Evolutionary conservation across 2,888 invertebrate genomes (phyloP).

Genomic region (Cecidostiba fungosa): DNA sequence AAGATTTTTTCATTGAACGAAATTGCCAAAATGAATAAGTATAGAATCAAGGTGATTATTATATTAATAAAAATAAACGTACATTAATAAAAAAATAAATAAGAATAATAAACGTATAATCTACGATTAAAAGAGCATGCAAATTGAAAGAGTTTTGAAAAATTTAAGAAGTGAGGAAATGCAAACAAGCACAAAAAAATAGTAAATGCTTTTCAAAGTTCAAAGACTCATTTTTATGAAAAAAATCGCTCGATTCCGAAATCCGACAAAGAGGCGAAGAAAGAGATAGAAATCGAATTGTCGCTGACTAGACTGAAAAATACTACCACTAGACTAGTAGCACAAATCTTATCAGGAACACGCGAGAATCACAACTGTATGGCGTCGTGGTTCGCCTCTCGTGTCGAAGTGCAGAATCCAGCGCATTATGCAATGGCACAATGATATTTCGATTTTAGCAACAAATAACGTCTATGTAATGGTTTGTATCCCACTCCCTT

Average conservation of each 20-base stretch:
- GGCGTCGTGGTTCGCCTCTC: slow-evolving; percentile 20
- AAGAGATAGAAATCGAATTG: background rate
- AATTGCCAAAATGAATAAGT: background rate
- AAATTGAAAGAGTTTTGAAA: too few relatives aligned
- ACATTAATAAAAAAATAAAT: background rate
- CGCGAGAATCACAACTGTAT: slow-evolving; percentile 22
- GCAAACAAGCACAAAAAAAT: too few relatives aligned
- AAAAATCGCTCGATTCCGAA: slow-evolving; percentile 25
- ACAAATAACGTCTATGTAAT: slow-evolving; percentile 24
- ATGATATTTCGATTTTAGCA: slow-evolving; percentile 48
- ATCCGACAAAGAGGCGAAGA: slow-evolving; percentile 20
- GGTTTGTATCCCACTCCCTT: slow-evolving; percentile 13
- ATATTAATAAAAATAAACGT: background rate
- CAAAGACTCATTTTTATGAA: slow-evolving; percentile 24
- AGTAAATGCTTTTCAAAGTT: slow-evolving; percentile 37
- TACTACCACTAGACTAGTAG: slow-evolving; percentile 17
- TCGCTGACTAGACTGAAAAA: slow-evolving; percentile 27
- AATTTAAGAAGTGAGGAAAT: too few relatives aligned
- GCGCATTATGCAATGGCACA: slow-evolving; percentile 50
- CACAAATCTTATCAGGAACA: slow-evolving; percentile 38
- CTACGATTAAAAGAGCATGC: background rate
- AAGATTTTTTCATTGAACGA: background rate
- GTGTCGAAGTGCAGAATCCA: slow-evolving; percentile 48
- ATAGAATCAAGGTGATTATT: background rate
- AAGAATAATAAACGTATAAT: background rate